phyloP scores from a whole-genome alignment of 2,888 invertebrate species.

The Mactromeris polynyma region DNA sequence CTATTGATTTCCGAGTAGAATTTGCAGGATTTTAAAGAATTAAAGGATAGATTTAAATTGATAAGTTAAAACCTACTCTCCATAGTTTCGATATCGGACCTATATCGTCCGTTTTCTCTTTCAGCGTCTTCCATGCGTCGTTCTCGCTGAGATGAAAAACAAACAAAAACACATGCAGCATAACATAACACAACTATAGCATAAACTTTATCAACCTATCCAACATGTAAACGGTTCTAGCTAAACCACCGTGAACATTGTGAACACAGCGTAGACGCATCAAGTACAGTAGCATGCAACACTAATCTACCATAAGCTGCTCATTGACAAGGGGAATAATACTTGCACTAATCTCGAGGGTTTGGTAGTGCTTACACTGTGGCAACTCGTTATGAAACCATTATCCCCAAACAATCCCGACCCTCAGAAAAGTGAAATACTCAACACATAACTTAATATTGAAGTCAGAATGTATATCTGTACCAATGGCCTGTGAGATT shows the following conservation, averaged over 20 bases:
- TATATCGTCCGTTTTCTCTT: slow-evolving; percentile 70
- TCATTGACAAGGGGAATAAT: neutral
- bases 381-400: no score
- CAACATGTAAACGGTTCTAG: neutral
- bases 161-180: slow-evolving; percentile 37
- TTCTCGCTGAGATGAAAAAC: slow-evolving; percentile 70
- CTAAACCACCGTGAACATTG: neutral
- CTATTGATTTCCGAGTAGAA: neutral
- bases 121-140: slow-evolving; percentile 76
- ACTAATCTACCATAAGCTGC: neutral
- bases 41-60: neutral
- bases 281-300: neutral
- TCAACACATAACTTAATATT: no score
- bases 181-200: slow-evolving; percentile 14
- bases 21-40: neutral
- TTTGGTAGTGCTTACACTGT: no score
- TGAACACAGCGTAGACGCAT: neutral
- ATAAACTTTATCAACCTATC: neutral
- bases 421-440: no score
- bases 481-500: no score
- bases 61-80: slow-evolving; percentile 74
- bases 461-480: no score
- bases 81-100: slow-evolving; percentile 69
- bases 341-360: no score
- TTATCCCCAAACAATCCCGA: no score